Evolutionary conservation across 2,888 invertebrate genomes (phyloP), one percentile per base, ranked within the genome.

Genomic region (Synergus gifuensis): DNA sequence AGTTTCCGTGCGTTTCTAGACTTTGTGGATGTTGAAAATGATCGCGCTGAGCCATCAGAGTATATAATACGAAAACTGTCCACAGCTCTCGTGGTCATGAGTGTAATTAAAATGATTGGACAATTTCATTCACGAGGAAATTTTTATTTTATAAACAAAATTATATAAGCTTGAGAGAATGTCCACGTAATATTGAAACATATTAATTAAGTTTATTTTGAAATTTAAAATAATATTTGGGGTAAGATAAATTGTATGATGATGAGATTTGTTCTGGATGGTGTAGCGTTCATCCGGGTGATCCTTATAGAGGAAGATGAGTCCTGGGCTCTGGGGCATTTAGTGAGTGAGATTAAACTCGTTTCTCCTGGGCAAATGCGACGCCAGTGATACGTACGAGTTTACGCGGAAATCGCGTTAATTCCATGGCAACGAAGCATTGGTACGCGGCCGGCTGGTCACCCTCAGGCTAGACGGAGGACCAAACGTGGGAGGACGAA

Each of bases 401-500:
- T 79, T 83, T 84, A 85, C 83, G 85, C 84, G 86, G 83, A 84
- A 86, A 86, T 87, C 82, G 84, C 84, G 85, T 86, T 86, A 86
- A 84, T 87, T 85, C 83, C 81, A 67, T 78, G 66, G 77, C 82
- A 78, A 81, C 81, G 79, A 80, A 81, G 66, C 62, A 62, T 36
- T 60, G 77, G 79, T 73, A 60, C 58, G 78, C 79, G 84, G 76
- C 81, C 76, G 80, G 80, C 67, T 80, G 78, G 79, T 73, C 79
- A 79, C 77, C 77, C 81, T 18, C 78, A 73, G 79, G 78, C 80
- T 79, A 79, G 81, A 81, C 76, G 78, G 66, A 81, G 79, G 62
- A 76, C 63, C 73, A 76, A 64, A 60, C 62, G 46, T 46, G 40
- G n/a, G 16, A 40, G 58, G 67, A 80, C 58, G 81, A 85, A 87